phyloP scores from a whole-genome alignment of 2,888 invertebrate genomes.

The Acanthosoma haemorrhoidale region DNA sequence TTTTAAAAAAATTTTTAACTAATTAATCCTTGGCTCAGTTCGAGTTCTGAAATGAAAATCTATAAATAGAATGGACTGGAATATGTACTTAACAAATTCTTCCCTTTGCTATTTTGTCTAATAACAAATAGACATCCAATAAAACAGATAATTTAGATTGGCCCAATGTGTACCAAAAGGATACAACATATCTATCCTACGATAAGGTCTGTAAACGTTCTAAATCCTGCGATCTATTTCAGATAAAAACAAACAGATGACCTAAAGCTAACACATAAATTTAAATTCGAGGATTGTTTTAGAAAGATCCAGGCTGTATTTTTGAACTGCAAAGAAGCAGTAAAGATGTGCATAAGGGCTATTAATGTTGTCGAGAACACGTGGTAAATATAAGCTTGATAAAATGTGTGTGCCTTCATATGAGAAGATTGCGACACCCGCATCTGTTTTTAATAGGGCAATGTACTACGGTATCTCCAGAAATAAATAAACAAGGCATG shows the following conservation, averaged over 20 bases:
- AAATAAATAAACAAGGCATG: constrained; percentile 25
- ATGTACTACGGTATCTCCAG: constrained; percentile 26
- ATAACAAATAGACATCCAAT: background rate
- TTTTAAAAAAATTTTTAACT: too few relatives aligned
- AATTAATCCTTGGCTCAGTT: too few relatives aligned
- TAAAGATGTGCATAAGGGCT: background rate
- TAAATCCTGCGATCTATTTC: background rate
- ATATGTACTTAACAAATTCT: too few relatives aligned
- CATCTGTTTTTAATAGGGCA: constrained; percentile 29
- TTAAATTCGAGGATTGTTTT: background rate
- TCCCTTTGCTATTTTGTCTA: background rate
- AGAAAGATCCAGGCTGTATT: background rate
- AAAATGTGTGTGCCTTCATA: background rate
- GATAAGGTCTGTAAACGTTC: background rate
- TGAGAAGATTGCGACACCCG: constrained; percentile 8
- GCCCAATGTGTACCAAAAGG: background rate
- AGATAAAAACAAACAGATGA: constrained; percentile 5
- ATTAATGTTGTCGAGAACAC: background rate
- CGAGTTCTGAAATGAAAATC: too few relatives aligned
- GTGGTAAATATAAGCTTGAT: background rate
- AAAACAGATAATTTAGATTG: constrained; percentile 10
- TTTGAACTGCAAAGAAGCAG: background rate
- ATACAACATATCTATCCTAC: constrained; percentile 2
- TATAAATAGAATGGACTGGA: too few relatives aligned
- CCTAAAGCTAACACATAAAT: constrained; percentile 8